Conservation (phyloP, 2,888 invertebrate species). For the Steromphala cineraria region DNA sequence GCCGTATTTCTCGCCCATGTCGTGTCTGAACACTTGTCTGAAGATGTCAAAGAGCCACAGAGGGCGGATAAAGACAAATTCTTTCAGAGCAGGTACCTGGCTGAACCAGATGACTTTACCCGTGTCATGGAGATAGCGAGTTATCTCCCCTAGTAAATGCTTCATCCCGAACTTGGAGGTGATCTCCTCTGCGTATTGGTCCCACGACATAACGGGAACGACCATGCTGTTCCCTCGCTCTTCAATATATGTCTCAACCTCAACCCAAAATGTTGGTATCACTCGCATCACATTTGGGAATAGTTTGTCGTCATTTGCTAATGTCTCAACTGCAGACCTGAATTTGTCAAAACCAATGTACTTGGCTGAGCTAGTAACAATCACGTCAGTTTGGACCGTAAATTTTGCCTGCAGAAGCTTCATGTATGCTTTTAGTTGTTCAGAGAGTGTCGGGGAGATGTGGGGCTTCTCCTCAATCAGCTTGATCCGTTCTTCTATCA, state of each 20-base stretch:
- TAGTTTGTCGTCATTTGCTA: conserved; percentile 59
- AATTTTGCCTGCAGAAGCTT: conserved; percentile 64
- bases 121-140: conserved; percentile 71
- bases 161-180: conserved; percentile 70
- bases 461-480: conserved; percentile 64
- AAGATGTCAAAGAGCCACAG: conserved; percentile 71
- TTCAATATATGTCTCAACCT: conserved; percentile 69
- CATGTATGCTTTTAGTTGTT: conserved; percentile 68
- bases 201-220: conserved; percentile 67
- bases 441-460: conserved; percentile 70
- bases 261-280: conserved; percentile 73
- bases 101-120: conserved; percentile 69
- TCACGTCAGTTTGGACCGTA: conserved; percentile 61
- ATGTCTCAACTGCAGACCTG: conserved; percentile 57
- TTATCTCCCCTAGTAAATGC: conserved; percentile 66
- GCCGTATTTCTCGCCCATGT: conserved; percentile 52
- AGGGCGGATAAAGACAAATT: conserved; percentile 68
- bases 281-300: conserved; percentile 67
- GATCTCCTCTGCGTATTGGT: conserved; percentile 63
- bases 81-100: conserved; percentile 53
- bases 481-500: conserved; percentile 63
- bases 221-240: conserved; percentile 66
- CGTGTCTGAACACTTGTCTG: conserved; percentile 62
- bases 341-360: conserved; percentile 64
- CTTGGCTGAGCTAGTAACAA: conserved; percentile 62